phyloP scores from a whole-genome alignment of 2,888 invertebrate species.

The Drosophila helvetica region DNA sequence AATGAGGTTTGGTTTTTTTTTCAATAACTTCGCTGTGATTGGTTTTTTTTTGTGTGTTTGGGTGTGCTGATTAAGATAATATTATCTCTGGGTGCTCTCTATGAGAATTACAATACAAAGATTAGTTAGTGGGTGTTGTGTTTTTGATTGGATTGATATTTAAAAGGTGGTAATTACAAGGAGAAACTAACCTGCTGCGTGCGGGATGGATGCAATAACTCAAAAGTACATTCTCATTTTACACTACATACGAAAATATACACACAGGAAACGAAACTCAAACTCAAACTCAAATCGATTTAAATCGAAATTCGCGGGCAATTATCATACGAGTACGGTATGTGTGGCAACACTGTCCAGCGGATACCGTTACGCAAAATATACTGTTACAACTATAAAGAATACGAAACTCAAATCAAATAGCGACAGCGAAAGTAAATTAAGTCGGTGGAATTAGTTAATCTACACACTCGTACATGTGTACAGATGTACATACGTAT shows the following conservation, averaged over 20 bases:
- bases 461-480: background rate
- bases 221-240: constrained; percentile 5
- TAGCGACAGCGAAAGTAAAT: background rate
- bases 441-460: background rate
- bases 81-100: background rate
- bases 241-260: constrained; percentile 26
- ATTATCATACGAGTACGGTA: background rate
- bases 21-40: constrained; percentile 3
- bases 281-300: too few relatives aligned
- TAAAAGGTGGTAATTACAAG: constrained; percentile 14
- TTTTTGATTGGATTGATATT: constrained; percentile 2
- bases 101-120: constrained; percentile 4
- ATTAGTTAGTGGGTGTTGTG: constrained; percentile 27
- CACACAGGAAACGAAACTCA: constrained; percentile 10
- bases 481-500: background rate
- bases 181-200: constrained; percentile 36
- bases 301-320: constrained; percentile 10
- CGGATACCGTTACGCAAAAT: background rate
- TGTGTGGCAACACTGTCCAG: background rate
- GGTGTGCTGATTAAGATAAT: too few relatives aligned
- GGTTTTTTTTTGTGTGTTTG: background rate
- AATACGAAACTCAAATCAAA: background rate
- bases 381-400: background rate
- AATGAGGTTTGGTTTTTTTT: constrained; percentile 26
- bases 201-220: constrained; percentile 31